phyloP scores from a whole-genome alignment of 2,797 vertebrate genomes.

The Premnoplex brunnescens region DNA sequence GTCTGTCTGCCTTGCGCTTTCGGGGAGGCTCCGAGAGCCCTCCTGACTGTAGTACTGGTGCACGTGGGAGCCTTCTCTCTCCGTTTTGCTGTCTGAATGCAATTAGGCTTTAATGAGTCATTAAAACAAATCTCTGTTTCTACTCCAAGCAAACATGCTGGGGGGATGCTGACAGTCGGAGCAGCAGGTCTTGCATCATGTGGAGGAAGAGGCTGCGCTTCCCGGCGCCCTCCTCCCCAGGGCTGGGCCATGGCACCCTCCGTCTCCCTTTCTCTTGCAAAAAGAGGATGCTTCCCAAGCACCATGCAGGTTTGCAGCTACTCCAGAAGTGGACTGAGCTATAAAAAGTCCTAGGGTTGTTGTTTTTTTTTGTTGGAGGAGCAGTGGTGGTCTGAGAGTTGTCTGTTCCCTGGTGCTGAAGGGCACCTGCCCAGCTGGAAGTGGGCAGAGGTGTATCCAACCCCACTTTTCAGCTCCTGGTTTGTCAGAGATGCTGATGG shows the following conservation, averaged over 20 bases:
- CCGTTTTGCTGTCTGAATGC: slow-evolving; percentile 57
- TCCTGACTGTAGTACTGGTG: slow-evolving; percentile 36
- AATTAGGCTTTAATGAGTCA: slow-evolving; percentile 71
- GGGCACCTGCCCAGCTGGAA: background rate
- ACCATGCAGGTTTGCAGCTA: background rate
- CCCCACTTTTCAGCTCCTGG: background rate
- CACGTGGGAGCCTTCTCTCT: slow-evolving; percentile 61
- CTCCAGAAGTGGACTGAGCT: rapidly evolving
- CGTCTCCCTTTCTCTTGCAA: background rate
- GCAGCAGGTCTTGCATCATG: slow-evolving; percentile 58
- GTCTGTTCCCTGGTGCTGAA: background rate
- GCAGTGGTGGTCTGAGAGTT: background rate
- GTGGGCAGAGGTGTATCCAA: background rate
- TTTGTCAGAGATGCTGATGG: background rate
- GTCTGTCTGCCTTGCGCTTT: slow-evolving; percentile 39
- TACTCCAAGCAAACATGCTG: slow-evolving; percentile 33
- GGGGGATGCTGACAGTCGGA: slow-evolving; percentile 51
- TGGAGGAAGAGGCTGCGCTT: background rate
- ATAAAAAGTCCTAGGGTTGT: background rate
- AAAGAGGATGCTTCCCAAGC: background rate
- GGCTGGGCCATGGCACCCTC: background rate
- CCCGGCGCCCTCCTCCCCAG: rapidly evolving
- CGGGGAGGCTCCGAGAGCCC: slow-evolving; percentile 21
- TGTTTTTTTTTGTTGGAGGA: background rate
- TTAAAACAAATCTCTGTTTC: slow-evolving; percentile 72